Evolutionary conservation across 2,888 invertebrate species (phyloP), one percentile per base, ranked within the genome.

Genomic region (Mythimna vitellina): DNA sequence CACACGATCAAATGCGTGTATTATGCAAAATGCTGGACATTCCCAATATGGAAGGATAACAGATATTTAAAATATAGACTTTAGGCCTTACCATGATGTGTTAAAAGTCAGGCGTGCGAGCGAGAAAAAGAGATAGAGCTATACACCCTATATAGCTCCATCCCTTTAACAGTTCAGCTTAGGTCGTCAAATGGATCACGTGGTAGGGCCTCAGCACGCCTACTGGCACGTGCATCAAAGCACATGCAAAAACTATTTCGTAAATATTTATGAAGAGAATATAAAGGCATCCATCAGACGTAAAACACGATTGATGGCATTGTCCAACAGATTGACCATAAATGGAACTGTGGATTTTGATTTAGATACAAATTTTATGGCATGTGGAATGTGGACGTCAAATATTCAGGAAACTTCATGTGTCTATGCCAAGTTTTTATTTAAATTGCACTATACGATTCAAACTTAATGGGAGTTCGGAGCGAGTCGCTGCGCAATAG

Each of bases 191-290:
- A 9, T 35, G 9, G 1, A 35, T 35, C 35, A 2, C 35, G 9
- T 35, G 35, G 35, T 35, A 35, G 35, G 9, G 35, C 2, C 35
- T 9, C 35, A 9, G 2, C 14, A 14, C 42, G 42, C 5, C 12
- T 20, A 14, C 46, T 7, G 63, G 75, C 84, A 86, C 90, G 85
- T 88, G 86, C 83, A 77, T 78, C 64, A 65, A 67, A 56, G 65
- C 76, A 71, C 71, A 79, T 73, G 74, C 74, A 87, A 83, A 82
- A 84, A 79, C 64, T 75, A 68, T 80, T 80, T 76, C 84, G 85
- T 89, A 85, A 87, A 89, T 90, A 90, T 91, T 87, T 88, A 89
- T 88, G 77, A 83, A 86, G 68, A 57, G 58, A 35, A 58, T 78
- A 80, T 87, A 82, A 84, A 83, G 77, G 78, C 79, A 83, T 85